Evolutionary conservation across 2,797 vertebrate species (phyloP).

Genomic region (Decapterus maruadsi): DNA sequence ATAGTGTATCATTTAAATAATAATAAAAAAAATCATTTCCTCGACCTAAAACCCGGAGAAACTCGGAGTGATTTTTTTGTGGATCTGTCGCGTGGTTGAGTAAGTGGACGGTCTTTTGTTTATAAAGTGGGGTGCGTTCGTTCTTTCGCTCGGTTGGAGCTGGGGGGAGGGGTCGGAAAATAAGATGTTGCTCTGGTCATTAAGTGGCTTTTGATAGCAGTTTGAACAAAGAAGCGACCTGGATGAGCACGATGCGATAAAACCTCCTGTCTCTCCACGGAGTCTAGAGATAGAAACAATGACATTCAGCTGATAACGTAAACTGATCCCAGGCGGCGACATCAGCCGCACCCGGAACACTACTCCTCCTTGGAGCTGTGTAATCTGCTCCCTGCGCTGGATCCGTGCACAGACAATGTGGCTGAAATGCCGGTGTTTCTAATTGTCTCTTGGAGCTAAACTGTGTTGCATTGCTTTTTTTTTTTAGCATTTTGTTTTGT

Average conservation of each 20-base stretch:
- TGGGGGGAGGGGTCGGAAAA: not conserved
- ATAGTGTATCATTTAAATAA: too few relatives aligned
- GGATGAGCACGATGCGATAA: not conserved
- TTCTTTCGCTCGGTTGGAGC: not conserved
- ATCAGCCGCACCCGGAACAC: conserved; percentile 21
- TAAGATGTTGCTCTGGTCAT: not conserved
- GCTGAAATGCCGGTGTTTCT: not conserved
- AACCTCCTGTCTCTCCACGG: not conserved
- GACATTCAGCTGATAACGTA: not conserved
- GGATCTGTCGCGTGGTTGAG: conserved; percentile 2
- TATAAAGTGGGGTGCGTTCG: not conserved
- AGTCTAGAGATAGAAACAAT: not conserved
- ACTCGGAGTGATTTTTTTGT: not conserved
- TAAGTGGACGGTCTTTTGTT: conserved; percentile 29
- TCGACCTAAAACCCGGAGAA: not conserved
- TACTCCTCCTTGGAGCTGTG: not conserved
- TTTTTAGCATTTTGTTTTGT: rapidly evolving
- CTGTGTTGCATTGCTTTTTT: not conserved
- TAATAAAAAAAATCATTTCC: not conserved
- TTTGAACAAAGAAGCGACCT: not conserved
- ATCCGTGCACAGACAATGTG: not conserved
- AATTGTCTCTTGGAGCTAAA: not conserved
- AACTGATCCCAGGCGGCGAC: not conserved
- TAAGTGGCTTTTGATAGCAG: not conserved
- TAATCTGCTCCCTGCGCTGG: not conserved